These are phyloP conservation scores for Neria commutata DNA, from an alignment of 2,888 invertebrate genomes.

Conservation along the genomic window DNA sequence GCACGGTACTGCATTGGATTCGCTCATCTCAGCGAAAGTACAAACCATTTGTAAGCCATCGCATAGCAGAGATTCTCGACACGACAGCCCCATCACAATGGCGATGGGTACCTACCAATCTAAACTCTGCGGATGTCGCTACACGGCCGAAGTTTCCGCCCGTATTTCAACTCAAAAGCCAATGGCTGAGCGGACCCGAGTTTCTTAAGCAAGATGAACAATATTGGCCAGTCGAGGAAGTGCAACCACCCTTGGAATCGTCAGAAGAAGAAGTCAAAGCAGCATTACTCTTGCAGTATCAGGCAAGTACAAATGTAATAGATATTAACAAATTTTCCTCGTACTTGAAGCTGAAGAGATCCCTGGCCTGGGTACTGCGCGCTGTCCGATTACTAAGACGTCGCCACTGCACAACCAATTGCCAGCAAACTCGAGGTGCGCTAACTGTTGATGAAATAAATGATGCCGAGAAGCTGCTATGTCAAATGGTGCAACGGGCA, in stretches of 20 bases:
- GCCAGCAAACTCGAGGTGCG: no score
- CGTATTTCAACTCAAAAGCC: background rate
- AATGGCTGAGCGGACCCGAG: background rate
- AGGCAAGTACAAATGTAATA: background rate
- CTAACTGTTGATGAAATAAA: background rate
- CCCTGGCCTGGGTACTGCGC: no score
- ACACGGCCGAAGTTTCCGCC: background rate
- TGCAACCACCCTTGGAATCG: no score
- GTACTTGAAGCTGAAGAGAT: no score
- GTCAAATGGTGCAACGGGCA: constrained; percentile 3
- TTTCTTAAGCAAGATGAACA: background rate
- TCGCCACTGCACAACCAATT: no score
- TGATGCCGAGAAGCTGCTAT: background rate
- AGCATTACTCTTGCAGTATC: background rate
- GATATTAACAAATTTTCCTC: no score
- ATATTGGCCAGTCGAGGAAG: no score
- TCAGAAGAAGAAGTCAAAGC: background rate
- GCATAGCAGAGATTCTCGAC: constrained; percentile 18
- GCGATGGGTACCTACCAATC: constrained; percentile 18
- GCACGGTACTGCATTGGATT: constrained; percentile 20
- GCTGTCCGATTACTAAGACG: no score
- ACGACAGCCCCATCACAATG: constrained; percentile 1
- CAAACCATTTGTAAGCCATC: constrained; percentile 36
- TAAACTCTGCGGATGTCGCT: constrained; percentile 22
- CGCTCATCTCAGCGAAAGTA: constrained; percentile 16